phyloP scores from a whole-genome alignment of 2,888 invertebrate genomes.

The Cybosia mesomella region DNA sequence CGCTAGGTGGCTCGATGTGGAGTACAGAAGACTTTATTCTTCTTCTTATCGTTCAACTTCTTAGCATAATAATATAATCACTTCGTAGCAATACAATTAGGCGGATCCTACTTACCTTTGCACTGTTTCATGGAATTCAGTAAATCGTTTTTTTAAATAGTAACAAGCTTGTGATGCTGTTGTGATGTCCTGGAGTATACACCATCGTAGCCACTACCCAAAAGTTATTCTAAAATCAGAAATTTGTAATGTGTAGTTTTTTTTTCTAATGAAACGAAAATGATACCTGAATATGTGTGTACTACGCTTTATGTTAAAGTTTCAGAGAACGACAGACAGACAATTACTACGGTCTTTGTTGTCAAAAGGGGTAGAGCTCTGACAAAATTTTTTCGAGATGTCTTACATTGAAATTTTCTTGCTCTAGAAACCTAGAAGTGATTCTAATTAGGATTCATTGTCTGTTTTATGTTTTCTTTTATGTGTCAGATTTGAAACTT shows the following conservation, averaged over 20 bases:
- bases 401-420: constrained; percentile 39
- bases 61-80: too few relatives aligned
- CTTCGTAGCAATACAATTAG: too few relatives aligned
- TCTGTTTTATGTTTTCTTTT: background rate
- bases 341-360: constrained; percentile 57
- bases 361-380: constrained; percentile 48
- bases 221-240: too few relatives aligned
- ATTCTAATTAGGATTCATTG: constrained; percentile 43
- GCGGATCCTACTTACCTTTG: too few relatives aligned
- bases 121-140: too few relatives aligned
- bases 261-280: too few relatives aligned
- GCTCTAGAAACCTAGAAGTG: constrained; percentile 41
- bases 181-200: background rate
- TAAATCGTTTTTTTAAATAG: background rate
- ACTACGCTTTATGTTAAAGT: constrained; percentile 25
- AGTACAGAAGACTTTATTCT: too few relatives aligned
- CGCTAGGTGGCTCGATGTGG: too few relatives aligned
- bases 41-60: too few relatives aligned
- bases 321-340: constrained; percentile 45
- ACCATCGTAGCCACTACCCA: too few relatives aligned
- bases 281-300: background rate
- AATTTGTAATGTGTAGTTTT: too few relatives aligned
- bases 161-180: background rate
- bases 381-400: constrained; percentile 35
- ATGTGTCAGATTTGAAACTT: too few relatives aligned